These are phyloP conservation scores for Tetanocera ferruginea DNA, from an alignment of 2,888 invertebrate genomes.

Conservation along the genomic window DNA sequence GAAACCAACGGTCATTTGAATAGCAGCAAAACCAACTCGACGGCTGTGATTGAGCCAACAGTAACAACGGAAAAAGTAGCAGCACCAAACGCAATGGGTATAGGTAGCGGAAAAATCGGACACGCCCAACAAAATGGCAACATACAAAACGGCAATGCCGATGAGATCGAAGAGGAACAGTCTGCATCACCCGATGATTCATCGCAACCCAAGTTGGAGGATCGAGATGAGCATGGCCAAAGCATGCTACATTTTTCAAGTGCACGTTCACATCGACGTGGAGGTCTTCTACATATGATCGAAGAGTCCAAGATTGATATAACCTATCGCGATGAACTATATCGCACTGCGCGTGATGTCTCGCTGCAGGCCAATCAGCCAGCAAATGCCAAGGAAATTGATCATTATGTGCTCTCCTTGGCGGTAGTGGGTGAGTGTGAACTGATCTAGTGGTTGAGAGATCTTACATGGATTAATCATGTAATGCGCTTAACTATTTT, in stretches of 20 bases:
- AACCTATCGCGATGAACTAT: conserved; percentile 87
- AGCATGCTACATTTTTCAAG: conserved; percentile 91
- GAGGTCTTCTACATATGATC: conserved; percentile 83
- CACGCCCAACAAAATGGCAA: conserved; percentile 27
- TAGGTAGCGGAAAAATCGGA: conserved; percentile 13
- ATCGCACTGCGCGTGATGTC: conserved; percentile 88
- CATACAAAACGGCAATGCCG: conserved; percentile 32
- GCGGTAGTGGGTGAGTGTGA: conserved; percentile 79
- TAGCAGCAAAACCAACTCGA: conserved; percentile 57
- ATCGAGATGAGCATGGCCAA: conserved; percentile 89
- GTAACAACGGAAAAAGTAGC: background rate
- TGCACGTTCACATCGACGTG: conserved; percentile 83
- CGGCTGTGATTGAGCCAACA: conserved; percentile 51
- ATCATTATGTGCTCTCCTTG: conserved; percentile 82
- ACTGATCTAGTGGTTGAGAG: background rate
- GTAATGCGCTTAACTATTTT: background rate
- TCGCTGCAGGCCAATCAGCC: conserved; percentile 83
- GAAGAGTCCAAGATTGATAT: conserved; percentile 85
- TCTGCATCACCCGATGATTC: conserved; percentile 50
- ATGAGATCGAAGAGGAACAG: conserved; percentile 56
- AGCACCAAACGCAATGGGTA: background rate
- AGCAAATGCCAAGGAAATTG: conserved; percentile 86
- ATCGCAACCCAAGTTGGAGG: conserved; percentile 75
- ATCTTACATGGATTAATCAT: fast-evolving
- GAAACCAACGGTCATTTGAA: conserved; percentile 46